Conservation (phyloP, 2,888 invertebrate genomes). For the Lasioglossum pauxillum region DNA sequence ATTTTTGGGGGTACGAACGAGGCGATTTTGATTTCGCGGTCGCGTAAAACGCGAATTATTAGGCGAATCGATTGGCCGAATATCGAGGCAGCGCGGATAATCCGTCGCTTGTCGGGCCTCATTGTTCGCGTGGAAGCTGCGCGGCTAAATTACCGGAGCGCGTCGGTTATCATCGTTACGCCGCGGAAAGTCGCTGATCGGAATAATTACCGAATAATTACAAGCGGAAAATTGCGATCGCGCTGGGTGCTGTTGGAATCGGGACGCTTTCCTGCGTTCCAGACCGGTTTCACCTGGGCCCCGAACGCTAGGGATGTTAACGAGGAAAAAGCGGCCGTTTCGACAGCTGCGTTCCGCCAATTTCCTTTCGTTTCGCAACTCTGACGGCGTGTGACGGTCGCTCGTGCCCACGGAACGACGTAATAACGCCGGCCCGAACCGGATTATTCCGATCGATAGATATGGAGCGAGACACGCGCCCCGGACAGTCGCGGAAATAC, state of each 20-base stretch:
- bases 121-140: slow-evolving; percentile 47
- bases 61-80: slow-evolving; percentile 30
- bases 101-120: slow-evolving; percentile 11
- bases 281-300: background rate
- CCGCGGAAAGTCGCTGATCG: slow-evolving; percentile 42
- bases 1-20: background rate
- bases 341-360: background rate
- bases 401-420: background rate
- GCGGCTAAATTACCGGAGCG: slow-evolving; percentile 35
- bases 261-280: background rate
- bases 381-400: slow-evolving; percentile 6
- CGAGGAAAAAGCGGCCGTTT: slow-evolving; percentile 15
- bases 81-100: slow-evolving; percentile 21
- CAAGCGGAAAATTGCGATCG: slow-evolving; percentile 36
- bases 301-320: background rate
- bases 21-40: background rate
- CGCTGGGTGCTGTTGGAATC: background rate
- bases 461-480: background rate
- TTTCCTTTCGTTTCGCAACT: background rate
- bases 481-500: background rate
- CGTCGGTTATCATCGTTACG: slow-evolving; percentile 43
- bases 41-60: slow-evolving; percentile 36
- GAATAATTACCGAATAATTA: slow-evolving; percentile 54
- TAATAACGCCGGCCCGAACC: background rate
- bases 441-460: slow-evolving; percentile 5